These are phyloP conservation scores for Oscheius sp. DNA, from an alignment of 2,888 invertebrate genomes.

Conservation along the genomic window DNA sequence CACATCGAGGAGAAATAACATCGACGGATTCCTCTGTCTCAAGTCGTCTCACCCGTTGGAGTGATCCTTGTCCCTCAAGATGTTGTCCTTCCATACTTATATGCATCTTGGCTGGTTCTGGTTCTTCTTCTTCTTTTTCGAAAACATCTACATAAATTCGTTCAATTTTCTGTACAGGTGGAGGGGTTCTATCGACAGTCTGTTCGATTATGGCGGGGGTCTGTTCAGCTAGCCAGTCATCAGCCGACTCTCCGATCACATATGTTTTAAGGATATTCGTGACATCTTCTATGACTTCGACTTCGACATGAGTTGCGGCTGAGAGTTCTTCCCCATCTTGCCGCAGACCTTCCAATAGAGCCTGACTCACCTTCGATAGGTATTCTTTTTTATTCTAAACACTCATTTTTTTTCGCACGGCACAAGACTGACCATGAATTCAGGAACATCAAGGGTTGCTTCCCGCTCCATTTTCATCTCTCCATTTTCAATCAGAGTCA, in stretches of 20 bases:
- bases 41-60: constrained; percentile 42
- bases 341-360: constrained; percentile 45
- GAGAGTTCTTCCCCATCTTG: constrained; percentile 57
- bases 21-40: constrained; percentile 63
- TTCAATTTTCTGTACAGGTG: constrained; percentile 50
- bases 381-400: constrained; percentile 59
- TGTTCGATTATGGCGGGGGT: constrained; percentile 48
- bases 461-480: constrained; percentile 64
- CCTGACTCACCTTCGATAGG: constrained; percentile 54
- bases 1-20: constrained; percentile 47
- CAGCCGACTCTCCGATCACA: constrained; percentile 66
- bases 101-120: constrained; percentile 55
- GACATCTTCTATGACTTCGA: constrained; percentile 67
- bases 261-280: constrained; percentile 69
- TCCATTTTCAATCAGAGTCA: constrained; percentile 65
- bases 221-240: constrained; percentile 50
- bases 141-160: constrained; percentile 64
- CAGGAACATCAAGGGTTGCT: constrained; percentile 63
- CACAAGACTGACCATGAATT: constrained; percentile 56
- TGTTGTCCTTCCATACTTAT: constrained; percentile 59
- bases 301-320: constrained; percentile 66
- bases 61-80: constrained; percentile 55
- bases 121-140: constrained; percentile 52
- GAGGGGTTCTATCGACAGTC: constrained; percentile 51
- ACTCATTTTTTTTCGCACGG: background rate